phyloP scores from a whole-genome alignment of 2,888 invertebrate species.

The Andricus quercusramuli region DNA sequence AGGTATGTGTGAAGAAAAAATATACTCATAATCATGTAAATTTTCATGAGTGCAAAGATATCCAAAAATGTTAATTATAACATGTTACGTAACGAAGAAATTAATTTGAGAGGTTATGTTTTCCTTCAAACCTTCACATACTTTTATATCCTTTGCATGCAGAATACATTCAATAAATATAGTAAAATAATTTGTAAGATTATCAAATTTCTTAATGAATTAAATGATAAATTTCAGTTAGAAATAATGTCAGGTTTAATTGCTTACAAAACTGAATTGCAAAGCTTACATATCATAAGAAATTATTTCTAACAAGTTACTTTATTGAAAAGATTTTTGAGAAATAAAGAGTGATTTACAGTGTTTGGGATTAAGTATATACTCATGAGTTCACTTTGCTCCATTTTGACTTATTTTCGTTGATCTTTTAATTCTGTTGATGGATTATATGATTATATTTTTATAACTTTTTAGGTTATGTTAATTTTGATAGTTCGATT shows the following conservation, averaged over 20 bases:
- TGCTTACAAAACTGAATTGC: background rate
- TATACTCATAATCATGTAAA: background rate
- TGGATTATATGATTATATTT: background rate
- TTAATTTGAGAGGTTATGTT: conserved; percentile 10
- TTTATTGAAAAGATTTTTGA: background rate
- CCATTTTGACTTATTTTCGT: background rate
- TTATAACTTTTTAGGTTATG: no score
- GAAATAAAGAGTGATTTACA: background rate
- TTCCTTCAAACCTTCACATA: background rate
- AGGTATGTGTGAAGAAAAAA: background rate
- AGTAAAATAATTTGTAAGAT: background rate
- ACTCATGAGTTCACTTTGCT: background rate
- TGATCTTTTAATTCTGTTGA: background rate
- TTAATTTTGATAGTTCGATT: no score
- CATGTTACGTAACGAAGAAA: background rate
- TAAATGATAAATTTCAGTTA: background rate
- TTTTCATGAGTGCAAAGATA: background rate
- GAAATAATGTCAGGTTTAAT: background rate
- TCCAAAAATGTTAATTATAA: background rate
- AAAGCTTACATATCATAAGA: background rate
- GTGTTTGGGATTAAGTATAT: background rate
- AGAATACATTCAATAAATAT: background rate
- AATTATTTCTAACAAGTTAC: background rate
- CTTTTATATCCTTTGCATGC: no score
- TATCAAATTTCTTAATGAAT: background rate